Conservation (phyloP, 92 coral and sea anemone genomes). For the Palythoa heliodiscus region DNA sequence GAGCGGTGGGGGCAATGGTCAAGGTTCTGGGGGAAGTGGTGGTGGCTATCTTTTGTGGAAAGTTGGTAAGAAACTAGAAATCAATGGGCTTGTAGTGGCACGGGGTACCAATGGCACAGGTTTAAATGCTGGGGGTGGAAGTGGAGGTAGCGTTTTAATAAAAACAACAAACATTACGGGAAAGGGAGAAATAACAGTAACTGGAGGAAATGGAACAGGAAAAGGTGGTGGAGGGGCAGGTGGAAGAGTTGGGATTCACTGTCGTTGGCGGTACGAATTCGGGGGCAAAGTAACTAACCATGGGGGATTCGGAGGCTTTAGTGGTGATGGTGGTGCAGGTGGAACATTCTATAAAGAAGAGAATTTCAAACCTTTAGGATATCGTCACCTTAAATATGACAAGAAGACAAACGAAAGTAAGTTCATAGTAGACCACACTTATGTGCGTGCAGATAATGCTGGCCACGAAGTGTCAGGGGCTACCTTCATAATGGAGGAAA, state of each 20-base stretch:
- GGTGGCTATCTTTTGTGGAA: conserved; percentile 70
- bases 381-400: conserved; percentile 61
- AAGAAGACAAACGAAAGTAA: conserved; percentile 55
- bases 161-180: conserved; percentile 70
- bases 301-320: conserved; percentile 65
- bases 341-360: conserved; percentile 75
- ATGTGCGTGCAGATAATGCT: conserved; percentile 66
- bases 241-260: conserved; percentile 67
- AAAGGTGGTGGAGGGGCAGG: conserved; percentile 75
- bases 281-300: conserved; percentile 69
- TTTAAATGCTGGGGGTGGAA: conserved; percentile 66
- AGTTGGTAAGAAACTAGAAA: conserved; percentile 48
- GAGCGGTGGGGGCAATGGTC: conserved; percentile 74
- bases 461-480: conserved; percentile 63
- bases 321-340: conserved; percentile 64
- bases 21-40: conserved; percentile 63
- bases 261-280: conserved; percentile 66
- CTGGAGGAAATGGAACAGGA: conserved; percentile 62
- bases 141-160: conserved; percentile 70
- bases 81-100: conserved; percentile 60
- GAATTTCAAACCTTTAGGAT: conserved; percentile 63
- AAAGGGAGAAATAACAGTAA: conserved; percentile 67
- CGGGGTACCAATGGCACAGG: conserved; percentile 63
- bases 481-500: conserved; percentile 68
- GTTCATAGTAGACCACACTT: conserved; percentile 63